These are phyloP conservation scores for Rhinophrynus dorsalis DNA, from an alignment of 2,797 vertebrate species.

Conservation along the genomic window DNA sequence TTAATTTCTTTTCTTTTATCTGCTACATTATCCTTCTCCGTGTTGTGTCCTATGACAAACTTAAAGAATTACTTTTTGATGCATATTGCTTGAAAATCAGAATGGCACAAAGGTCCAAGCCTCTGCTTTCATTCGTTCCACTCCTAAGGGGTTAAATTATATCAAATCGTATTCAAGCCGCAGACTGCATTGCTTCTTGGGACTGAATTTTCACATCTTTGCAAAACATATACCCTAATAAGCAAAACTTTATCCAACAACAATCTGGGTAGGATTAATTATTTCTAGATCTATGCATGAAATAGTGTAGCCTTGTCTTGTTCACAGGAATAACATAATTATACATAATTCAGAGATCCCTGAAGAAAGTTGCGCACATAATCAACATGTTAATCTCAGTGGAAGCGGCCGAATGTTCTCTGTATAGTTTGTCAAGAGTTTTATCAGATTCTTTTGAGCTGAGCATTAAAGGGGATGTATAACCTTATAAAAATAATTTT, in stretches of 20 bases:
- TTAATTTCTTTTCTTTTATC: too few relatives aligned
- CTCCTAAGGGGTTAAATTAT: not conserved
- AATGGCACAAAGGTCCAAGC: too few relatives aligned
- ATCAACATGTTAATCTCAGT: conserved; percentile 21
- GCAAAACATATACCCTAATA: conserved; percentile 16
- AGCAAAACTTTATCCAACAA: conserved; percentile 22
- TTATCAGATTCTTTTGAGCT: too few relatives aligned
- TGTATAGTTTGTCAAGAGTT: too few relatives aligned
- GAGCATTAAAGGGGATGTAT: too few relatives aligned
- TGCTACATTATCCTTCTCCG: too few relatives aligned
- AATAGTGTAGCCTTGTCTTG: conserved; percentile 10
- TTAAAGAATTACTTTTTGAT: too few relatives aligned
- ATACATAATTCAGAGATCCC: conserved; percentile 36
- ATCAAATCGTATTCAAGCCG: not conserved
- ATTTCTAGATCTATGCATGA: conserved; percentile 17
- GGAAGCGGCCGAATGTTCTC: too few relatives aligned
- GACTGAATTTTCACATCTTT: not conserved
- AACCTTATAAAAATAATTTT: too few relatives aligned
- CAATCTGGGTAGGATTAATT: conserved; percentile 23
- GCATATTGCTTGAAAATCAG: too few relatives aligned
- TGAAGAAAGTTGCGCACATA: not conserved
- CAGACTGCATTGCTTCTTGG: not conserved
- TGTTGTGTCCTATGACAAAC: too few relatives aligned
- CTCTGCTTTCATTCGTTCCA: not conserved
- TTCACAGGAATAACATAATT: conserved; percentile 23